Conservation (phyloP, 2,888 invertebrate genomes). For the Lymantria monacha region DNA sequence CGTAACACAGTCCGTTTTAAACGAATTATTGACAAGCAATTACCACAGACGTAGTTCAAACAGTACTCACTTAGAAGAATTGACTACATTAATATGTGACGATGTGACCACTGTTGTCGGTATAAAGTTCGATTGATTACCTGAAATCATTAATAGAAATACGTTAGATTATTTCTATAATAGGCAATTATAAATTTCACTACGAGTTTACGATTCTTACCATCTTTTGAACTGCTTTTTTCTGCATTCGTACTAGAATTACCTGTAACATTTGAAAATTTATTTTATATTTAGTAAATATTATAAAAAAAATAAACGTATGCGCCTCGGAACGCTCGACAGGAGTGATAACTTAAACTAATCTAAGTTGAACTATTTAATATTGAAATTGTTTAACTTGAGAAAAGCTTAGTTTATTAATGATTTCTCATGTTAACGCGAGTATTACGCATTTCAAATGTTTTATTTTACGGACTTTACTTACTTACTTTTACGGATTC, state of each 20-base stretch:
- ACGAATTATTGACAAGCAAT: neutral
- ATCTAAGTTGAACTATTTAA: no score
- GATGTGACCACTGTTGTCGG: conserved; percentile 79
- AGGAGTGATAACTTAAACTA: no score
- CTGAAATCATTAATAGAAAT: conserved; percentile 45
- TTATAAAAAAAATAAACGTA: no score
- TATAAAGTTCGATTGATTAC: conserved; percentile 78
- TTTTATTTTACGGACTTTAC: no score
- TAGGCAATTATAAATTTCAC: neutral
- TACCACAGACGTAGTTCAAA: neutral
- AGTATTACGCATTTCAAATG: no score
- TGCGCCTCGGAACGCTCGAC: no score
- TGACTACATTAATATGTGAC: conserved; percentile 79
- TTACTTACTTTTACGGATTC: no score
- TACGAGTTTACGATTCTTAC: conserved; percentile 41
- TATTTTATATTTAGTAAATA: no score
- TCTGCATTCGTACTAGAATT: conserved; percentile 78
- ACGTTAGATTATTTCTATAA: conserved; percentile 15
- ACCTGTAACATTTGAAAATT: conserved; percentile 45
- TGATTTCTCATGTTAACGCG: no score
- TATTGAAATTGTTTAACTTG: no score
- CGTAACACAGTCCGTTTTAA: no score
- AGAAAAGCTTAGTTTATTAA: no score
- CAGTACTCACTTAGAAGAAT: conserved; percentile 76
- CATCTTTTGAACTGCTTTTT: conserved; percentile 77